Conservation (phyloP, 2,888 invertebrate species). For the Drosophila kokeensis region DNA sequence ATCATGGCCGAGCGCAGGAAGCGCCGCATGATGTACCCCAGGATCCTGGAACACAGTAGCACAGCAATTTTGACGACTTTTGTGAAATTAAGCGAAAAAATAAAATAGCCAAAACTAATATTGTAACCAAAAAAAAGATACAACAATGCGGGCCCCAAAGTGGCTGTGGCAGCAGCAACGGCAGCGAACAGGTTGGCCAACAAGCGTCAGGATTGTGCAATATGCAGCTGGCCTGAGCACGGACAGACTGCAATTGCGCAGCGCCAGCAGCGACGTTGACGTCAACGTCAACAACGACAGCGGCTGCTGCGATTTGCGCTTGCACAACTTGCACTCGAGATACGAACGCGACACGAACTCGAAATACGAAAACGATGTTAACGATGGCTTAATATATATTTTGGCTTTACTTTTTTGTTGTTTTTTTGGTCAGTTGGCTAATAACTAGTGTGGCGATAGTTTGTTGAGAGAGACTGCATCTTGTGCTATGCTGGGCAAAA, state of each 20-base stretch:
- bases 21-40: slow-evolving; percentile 87
- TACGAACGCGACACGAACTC: slow-evolving; percentile 40
- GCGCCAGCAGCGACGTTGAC: slow-evolving; percentile 28
- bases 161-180: not conserved
- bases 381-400: slow-evolving; percentile 53
- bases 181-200: slow-evolving; percentile 69
- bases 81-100: slow-evolving; percentile 32
- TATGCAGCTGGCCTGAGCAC: slow-evolving; percentile 63
- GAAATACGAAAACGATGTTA: slow-evolving; percentile 28
- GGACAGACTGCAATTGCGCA: slow-evolving; percentile 50
- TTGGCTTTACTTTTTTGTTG: slow-evolving; percentile 13
- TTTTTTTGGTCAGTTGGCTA: slow-evolving; percentile 71
- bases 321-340: slow-evolving; percentile 61
- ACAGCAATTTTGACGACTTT: slow-evolving; percentile 84
- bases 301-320: slow-evolving; percentile 59
- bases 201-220: slow-evolving; percentile 77
- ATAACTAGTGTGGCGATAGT: slow-evolving; percentile 55
- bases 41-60: slow-evolving; percentile 86
- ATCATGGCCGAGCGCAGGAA: slow-evolving; percentile 87
- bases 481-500: slow-evolving; percentile 19
- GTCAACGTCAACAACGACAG: slow-evolving; percentile 13
- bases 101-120: slow-evolving; percentile 1
- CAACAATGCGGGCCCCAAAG: slow-evolving; percentile 26
- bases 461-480: slow-evolving; percentile 54
- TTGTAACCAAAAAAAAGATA: slow-evolving; percentile 42